Conservation (phyloP, 1,140 invertebrate genomes). For the Choristoneura fumiferana region DNA sequence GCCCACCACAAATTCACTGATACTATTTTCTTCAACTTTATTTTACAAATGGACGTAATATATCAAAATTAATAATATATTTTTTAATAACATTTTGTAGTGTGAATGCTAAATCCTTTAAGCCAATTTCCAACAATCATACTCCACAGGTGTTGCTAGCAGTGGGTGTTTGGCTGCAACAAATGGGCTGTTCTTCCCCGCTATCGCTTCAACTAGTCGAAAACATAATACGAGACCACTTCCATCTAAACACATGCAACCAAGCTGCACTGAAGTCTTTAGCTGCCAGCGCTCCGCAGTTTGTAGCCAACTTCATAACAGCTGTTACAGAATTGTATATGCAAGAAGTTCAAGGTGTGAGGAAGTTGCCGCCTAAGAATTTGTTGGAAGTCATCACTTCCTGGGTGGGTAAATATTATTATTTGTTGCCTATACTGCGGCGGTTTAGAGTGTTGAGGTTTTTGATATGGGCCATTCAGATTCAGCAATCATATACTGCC, state of each 20-base stretch:
- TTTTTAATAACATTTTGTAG: no score
- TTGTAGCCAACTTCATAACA: slow-evolving; percentile 89
- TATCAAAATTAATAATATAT: no score
- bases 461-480: neutral
- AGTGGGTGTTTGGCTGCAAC: slow-evolving; percentile 91
- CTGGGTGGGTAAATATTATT: slow-evolving; percentile 73
- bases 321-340: slow-evolving; percentile 88
- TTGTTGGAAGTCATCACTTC: slow-evolving; percentile 82
- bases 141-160: slow-evolving; percentile 81
- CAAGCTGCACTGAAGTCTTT: slow-evolving; percentile 83
- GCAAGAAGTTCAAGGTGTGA: slow-evolving; percentile 58
- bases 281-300: slow-evolving; percentile 85
- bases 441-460: neutral
- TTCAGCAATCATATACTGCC: no score
- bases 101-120: no score
- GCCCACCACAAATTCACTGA: no score
- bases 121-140: no score
- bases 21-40: no score
- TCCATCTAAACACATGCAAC: slow-evolving; percentile 84
- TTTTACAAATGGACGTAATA: no score
- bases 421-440: slow-evolving; percentile 3
- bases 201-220: slow-evolving; percentile 85
- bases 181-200: slow-evolving; percentile 86
- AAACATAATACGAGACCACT: slow-evolving; percentile 88
- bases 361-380: slow-evolving; percentile 79